Evolutionary conservation across 2,888 invertebrate genomes (phyloP).

Genomic region (Physocephala rufipes): DNA sequence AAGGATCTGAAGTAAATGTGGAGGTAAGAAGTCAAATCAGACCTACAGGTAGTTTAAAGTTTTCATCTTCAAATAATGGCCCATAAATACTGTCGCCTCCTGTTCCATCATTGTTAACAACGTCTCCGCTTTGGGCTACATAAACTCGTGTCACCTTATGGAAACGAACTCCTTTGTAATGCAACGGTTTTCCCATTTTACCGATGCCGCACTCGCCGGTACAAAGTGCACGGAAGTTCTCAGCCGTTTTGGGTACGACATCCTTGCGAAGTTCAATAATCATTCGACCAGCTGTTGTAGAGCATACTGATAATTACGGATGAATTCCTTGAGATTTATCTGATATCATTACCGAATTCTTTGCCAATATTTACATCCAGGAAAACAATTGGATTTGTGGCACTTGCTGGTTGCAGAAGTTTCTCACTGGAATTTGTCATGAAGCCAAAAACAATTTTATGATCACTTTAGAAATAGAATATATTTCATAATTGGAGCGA

Average conservation of each 20-base stretch:
- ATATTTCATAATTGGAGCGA: background rate
- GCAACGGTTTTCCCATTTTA: conserved; percentile 74
- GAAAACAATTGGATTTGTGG: conserved; percentile 74
- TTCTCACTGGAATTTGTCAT: conserved; percentile 19
- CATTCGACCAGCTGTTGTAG: conserved; percentile 77
- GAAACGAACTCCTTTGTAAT: conserved; percentile 84
- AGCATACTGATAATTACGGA: conserved; percentile 1
- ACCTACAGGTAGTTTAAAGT: conserved; percentile 74
- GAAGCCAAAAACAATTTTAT: background rate
- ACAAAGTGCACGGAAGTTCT: conserved; percentile 91
- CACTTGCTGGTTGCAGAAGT: conserved; percentile 49
- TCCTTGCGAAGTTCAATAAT: conserved; percentile 87
- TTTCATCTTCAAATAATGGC: conserved; percentile 88
- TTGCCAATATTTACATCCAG: conserved; percentile 76
- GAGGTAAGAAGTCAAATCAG: background rate
- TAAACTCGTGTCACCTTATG: conserved; percentile 87
- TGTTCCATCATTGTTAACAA: conserved; percentile 82
- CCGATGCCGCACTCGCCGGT: conserved; percentile 89
- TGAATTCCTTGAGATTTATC: too few species aligned
- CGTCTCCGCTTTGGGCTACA: conserved; percentile 88
- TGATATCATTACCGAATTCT: conserved; percentile 70
- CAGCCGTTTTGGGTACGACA: conserved; percentile 85
- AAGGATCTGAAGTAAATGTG: background rate
- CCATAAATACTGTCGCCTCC: conserved; percentile 97
- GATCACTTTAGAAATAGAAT: too few species aligned